Percentiles rank a stretch among this genome's conserved stretches.
phyloP scores from a whole-genome alignment of 2,797 vertebrate species.

The Poecile montanus region DNA sequence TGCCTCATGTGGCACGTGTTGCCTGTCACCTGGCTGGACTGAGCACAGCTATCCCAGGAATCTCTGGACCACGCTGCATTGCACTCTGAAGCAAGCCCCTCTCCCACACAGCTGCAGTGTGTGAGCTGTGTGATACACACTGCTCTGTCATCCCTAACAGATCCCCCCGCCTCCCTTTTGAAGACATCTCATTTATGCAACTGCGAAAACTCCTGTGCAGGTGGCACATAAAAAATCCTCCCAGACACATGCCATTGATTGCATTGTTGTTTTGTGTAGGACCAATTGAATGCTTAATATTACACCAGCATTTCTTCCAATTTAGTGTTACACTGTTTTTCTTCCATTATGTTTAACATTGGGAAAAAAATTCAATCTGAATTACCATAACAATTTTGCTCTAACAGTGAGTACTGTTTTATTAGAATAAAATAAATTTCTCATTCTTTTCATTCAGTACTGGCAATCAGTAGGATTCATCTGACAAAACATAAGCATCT shows the following conservation, averaged over 20 bases:
- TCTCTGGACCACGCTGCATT: too few relatives aligned
- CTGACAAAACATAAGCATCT: neutral
- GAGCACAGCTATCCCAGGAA: neutral
- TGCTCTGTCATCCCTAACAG: neutral
- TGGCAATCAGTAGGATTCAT: neutral
- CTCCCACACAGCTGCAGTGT: rapidly evolving
- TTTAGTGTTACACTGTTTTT: neutral
- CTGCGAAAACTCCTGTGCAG: neutral
- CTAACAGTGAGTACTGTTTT: neutral
- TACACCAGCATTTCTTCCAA: neutral
- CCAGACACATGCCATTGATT: neutral
- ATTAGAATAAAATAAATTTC: neutral
- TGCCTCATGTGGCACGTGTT: rapidly evolving
- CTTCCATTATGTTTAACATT: neutral
- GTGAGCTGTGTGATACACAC: neutral
- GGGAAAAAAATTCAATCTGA: neutral
- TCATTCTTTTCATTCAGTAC: neutral
- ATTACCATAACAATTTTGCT: neutral
- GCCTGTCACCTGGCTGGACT: neutral
- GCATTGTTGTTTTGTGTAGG: neutral
- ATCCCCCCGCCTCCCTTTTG: neutral
- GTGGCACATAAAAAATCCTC: neutral
- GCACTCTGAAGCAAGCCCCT: neutral
- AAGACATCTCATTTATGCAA: neutral
- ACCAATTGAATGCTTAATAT: neutral